phyloP scores from a whole-genome alignment of 2,113 vertebrate genomes.

The Nestor notabilis region DNA sequence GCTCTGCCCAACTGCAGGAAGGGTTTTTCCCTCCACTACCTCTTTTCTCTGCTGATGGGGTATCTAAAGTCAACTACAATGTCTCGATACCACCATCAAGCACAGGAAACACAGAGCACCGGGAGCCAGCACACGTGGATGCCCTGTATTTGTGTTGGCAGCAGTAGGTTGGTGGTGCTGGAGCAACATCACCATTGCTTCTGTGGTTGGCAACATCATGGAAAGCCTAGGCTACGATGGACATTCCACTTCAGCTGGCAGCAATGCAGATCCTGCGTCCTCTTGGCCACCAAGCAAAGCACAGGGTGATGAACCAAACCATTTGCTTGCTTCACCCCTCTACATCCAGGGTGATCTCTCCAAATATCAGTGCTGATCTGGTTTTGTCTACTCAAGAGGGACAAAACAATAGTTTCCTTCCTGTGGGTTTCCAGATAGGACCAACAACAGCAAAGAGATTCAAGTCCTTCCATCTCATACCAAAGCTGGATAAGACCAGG shows the following conservation, averaged over 20 bases:
- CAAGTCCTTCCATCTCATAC: background rate
- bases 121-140: fast-evolving
- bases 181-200: background rate
- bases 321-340: background rate
- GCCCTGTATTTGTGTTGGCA: background rate
- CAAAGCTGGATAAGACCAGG: background rate
- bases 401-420: background rate
- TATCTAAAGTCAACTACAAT: background rate
- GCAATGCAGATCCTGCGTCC: fast-evolving
- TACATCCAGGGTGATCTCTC: background rate
- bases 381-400: background rate
- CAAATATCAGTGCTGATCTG: background rate
- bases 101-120: fast-evolving
- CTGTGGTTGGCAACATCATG: background rate
- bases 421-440: background rate
- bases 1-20: background rate
- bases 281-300: background rate
- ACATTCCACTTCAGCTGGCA: background rate
- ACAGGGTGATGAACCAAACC: background rate
- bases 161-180: background rate
- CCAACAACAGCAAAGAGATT: background rate
- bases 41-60: background rate
- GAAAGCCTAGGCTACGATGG: background rate
- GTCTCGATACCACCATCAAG: background rate
- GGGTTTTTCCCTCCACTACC: background rate